A percentile compares a stretch with the other conserved stretches of the same genome.
These are phyloP conservation scores for Antechinus flavipes DNA, from an alignment of 2,113 vertebrate genomes.

Conservation along the genomic window DNA sequence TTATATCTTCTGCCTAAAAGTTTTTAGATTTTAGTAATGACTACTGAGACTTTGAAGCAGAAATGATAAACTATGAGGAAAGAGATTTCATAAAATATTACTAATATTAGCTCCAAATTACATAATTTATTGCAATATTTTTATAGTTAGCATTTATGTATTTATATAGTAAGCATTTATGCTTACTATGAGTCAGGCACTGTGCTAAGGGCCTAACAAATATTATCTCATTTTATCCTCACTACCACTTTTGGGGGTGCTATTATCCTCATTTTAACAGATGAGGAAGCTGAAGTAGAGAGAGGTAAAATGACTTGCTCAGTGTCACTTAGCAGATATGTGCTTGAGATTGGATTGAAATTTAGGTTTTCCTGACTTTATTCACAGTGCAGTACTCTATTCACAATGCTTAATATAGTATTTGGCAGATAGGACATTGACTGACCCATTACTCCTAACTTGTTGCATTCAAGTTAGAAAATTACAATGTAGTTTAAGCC, in stretches of 20 bases:
- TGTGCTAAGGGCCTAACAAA: too few species aligned
- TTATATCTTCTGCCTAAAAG: not conserved
- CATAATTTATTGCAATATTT: not conserved
- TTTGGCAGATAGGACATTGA: too few species aligned
- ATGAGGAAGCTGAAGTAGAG: too few species aligned
- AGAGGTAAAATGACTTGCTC: not conserved
- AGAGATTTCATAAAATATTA: conserved; percentile 8
- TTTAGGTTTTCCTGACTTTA: not conserved
- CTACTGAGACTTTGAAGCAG: conserved; percentile 22
- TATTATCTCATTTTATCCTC: too few species aligned
- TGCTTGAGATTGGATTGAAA: not conserved
- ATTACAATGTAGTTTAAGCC: too few species aligned
- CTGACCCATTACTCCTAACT: too few species aligned
- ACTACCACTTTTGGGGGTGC: too few species aligned
- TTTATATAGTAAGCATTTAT: too few species aligned
- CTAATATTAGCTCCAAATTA: not conserved
- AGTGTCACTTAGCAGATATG: not conserved
- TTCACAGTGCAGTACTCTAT: not conserved
- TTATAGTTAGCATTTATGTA: not conserved
- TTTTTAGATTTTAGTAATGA: conserved; percentile 31
- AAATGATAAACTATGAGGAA: not conserved
- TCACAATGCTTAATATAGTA: too few species aligned
- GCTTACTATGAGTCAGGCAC: too few species aligned
- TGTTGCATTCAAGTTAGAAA: too few species aligned
- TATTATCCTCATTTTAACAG: too few species aligned